phyloP scores from a whole-genome alignment of 1,140 invertebrate genomes.

The Drosophila subpulchrella region DNA sequence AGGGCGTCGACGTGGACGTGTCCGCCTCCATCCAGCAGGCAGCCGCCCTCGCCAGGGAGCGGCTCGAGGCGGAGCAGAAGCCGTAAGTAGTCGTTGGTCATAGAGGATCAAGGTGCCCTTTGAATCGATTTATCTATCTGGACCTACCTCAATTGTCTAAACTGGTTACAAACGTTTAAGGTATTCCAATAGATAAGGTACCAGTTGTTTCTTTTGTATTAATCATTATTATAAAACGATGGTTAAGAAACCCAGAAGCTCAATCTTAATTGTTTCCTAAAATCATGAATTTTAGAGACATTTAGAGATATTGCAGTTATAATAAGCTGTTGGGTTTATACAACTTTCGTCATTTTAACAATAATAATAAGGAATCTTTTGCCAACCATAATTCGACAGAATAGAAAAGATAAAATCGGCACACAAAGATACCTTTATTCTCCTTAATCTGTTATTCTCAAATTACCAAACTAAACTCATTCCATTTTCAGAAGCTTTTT shows the following conservation, averaged over 20 bases:
- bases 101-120: neutral
- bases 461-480: neutral
- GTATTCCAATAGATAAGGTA: neutral
- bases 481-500: conserved; percentile 65
- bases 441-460: neutral
- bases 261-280: too few species aligned
- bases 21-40: conserved; percentile 68
- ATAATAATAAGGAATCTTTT: too few species aligned
- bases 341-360: too few species aligned
- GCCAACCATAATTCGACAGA: neutral
- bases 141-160: neutral
- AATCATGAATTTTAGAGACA: too few species aligned
- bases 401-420: neutral
- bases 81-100: conserved; percentile 54
- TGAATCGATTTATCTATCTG: neutral
- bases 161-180: neutral
- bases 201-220: neutral
- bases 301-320: too few species aligned
- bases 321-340: too few species aligned
- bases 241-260: too few species aligned
- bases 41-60: conserved; percentile 66
- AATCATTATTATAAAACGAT: too few species aligned
- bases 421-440: neutral
- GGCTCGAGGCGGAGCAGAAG: conserved; percentile 72
- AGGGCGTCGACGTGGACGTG: conserved; percentile 76